These are phyloP conservation scores for Pluvialis apricaria DNA, from an alignment of 2,113 vertebrate species.

Conservation along the genomic window DNA sequence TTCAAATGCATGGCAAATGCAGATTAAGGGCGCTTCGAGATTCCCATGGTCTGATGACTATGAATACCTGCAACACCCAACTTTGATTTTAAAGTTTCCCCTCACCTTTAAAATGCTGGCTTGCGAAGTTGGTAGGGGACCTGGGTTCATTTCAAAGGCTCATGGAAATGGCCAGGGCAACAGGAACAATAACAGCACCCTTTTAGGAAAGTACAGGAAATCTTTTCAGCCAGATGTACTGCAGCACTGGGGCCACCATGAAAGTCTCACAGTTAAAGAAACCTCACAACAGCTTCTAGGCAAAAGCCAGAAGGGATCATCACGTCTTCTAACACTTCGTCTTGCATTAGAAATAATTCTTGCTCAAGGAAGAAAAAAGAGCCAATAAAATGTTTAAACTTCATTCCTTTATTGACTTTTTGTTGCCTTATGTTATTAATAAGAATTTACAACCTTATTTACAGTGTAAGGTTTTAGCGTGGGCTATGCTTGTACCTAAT, in stretches of 20 bases:
- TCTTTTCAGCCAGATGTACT: slow-evolving; percentile 57
- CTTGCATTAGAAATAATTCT: slow-evolving; percentile 52
- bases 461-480: background rate
- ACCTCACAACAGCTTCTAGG: slow-evolving; percentile 53
- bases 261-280: slow-evolving; percentile 48
- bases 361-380: slow-evolving; percentile 35
- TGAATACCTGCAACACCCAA: background rate
- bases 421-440: slow-evolving; percentile 46
- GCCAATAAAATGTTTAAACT: slow-evolving; percentile 53
- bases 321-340: slow-evolving; percentile 58
- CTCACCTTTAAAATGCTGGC: background rate
- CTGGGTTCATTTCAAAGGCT: slow-evolving; percentile 1
- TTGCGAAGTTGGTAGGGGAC: background rate
- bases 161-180: slow-evolving; percentile 12
- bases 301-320: slow-evolving; percentile 56
- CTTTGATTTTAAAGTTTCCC: background rate
- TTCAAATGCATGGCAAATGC: background rate
- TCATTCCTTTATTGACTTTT: slow-evolving; percentile 41
- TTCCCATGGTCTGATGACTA: background rate
- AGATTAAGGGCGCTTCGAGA: background rate
- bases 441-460: slow-evolving; percentile 48
- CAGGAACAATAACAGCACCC: slow-evolving; percentile 43
- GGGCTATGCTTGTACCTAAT: background rate
- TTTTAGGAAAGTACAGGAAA: slow-evolving; percentile 64
- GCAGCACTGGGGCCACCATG: slow-evolving; percentile 61